Percentiles rank a stretch among this genome's conserved stretches.
Conservation (phyloP, 2,113 vertebrate genomes). For the Oreocharis arfaki region DNA sequence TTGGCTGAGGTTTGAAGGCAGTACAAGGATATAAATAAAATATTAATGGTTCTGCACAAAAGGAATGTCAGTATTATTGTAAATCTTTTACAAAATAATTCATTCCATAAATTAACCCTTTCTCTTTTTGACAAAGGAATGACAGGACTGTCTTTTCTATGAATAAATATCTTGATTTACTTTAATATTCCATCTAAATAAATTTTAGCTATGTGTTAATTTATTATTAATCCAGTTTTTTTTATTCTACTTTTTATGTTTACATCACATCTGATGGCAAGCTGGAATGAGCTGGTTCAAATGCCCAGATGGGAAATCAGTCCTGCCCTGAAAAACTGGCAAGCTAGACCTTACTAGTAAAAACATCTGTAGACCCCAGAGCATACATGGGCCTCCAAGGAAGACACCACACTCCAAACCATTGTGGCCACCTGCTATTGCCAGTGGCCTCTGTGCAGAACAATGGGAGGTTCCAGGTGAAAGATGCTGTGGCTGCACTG, state of each 20-base stretch:
- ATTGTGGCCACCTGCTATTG: not conserved
- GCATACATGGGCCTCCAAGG: not conserved
- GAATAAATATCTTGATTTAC: not conserved
- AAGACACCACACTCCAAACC: not conserved
- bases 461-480: not conserved
- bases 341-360: not conserved
- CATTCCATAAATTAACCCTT: not conserved
- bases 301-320: not conserved
- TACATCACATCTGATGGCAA: not conserved
- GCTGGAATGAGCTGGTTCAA: not conserved
- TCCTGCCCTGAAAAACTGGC: not conserved
- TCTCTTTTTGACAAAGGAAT: not conserved
- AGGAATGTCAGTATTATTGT: not conserved
- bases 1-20: not conserved
- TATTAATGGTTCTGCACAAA: not conserved
- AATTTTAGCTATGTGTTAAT: not conserved
- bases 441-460: not conserved
- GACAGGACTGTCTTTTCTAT: not conserved
- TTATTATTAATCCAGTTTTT: not conserved
- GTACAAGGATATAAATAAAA: slow-evolving; percentile 14
- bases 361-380: not conserved
- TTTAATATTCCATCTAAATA: not conserved
- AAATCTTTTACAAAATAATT: not conserved
- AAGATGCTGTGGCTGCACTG: not conserved
- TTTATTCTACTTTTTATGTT: not conserved